A percentile compares a stretch with the other conserved stretches of the same genome.
Evolutionary conservation across 1,140 invertebrate genomes (phyloP).

Genomic region (Panagrolaimus sp.): DNA sequence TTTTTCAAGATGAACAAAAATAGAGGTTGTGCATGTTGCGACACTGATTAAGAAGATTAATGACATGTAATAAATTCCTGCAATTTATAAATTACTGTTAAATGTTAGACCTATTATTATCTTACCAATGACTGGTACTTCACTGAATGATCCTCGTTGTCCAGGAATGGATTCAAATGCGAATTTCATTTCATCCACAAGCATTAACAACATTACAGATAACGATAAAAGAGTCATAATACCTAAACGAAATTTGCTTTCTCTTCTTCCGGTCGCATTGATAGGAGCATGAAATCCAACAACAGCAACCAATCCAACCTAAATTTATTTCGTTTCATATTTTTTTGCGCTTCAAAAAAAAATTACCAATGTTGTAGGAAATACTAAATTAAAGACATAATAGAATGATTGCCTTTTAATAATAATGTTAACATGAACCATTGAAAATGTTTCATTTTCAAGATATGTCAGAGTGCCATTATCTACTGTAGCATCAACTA

Average conservation of each 20-base stretch:
- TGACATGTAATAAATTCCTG: constrained; percentile 59
- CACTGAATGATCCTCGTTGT: constrained; percentile 55
- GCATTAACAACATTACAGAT: constrained; percentile 57
- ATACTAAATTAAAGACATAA: constrained; percentile 59
- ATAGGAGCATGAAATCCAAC: constrained; percentile 59
- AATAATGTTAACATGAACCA: constrained; percentile 48
- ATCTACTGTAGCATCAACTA: constrained; percentile 46
- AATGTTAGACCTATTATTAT: not conserved
- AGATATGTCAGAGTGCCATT: constrained; percentile 53
- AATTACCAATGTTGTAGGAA: constrained; percentile 56
- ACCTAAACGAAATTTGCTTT: constrained; percentile 56
- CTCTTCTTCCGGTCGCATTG: constrained; percentile 55
- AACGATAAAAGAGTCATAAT: constrained; percentile 45
- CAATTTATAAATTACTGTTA: not conserved
- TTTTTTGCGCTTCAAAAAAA: not conserved
- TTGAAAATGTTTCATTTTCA: constrained; percentile 54
- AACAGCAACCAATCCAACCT: constrained; percentile 54
- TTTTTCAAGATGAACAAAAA: constrained; percentile 57
- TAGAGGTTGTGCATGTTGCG: constrained; percentile 56
- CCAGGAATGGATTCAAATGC: constrained; percentile 57
- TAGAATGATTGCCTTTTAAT: constrained; percentile 55
- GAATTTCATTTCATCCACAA: constrained; percentile 59
- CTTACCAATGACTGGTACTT: constrained; percentile 56
- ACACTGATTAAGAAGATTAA: constrained; percentile 54
- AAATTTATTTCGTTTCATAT: too few relatives aligned